These are phyloP conservation scores for Corythornis cristatus DNA, from an alignment of 2,113 vertebrate species.

Conservation along the genomic window DNA sequence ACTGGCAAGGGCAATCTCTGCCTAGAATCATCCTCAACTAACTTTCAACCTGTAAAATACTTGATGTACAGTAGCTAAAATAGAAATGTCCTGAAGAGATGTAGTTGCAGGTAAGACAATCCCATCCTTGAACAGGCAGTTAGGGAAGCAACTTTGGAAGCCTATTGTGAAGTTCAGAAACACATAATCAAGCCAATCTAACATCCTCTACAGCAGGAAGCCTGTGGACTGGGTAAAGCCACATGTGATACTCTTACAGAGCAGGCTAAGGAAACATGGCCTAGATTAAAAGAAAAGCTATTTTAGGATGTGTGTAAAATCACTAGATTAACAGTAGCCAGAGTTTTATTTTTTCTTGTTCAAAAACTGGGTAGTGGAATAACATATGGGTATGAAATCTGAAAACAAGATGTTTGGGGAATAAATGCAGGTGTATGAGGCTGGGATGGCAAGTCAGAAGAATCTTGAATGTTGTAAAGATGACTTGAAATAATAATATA, in stretches of 20 bases:
- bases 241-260: background rate
- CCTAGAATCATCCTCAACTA: background rate
- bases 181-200: background rate
- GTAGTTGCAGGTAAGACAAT: background rate
- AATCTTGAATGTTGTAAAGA: background rate
- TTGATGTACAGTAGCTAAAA: background rate
- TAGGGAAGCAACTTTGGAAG: background rate
- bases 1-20: background rate
- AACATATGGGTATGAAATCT: background rate
- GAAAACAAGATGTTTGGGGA: background rate
- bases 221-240: constrained; percentile 10
- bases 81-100: background rate
- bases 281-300: constrained; percentile 22
- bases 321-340: background rate
- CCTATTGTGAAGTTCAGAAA: background rate
- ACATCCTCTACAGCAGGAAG: constrained; percentile 1
- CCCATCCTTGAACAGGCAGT: background rate
- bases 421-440: background rate
- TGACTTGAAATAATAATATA: background rate
- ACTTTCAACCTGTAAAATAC: background rate
- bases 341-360: constrained; percentile 1
- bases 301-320: constrained; percentile 4
- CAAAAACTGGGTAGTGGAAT: background rate
- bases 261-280: constrained; percentile 9
- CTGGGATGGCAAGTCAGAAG: background rate